Conservation (phyloP, 2,113 vertebrate genomes). For the Poicephalus gulielmi region DNA sequence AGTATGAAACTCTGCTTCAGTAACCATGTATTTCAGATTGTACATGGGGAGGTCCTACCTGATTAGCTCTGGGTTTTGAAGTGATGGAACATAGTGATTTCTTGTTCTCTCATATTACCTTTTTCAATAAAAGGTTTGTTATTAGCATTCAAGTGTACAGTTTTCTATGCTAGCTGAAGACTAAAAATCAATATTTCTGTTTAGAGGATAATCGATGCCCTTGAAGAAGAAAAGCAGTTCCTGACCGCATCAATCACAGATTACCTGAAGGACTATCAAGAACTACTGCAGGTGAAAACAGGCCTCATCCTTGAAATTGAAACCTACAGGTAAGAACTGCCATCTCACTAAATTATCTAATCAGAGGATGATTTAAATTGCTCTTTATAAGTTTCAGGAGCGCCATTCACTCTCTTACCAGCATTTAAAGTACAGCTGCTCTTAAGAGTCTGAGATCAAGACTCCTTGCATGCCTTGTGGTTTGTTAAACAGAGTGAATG, state of each 20-base stretch:
- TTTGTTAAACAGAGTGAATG: background rate
- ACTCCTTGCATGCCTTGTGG: background rate
- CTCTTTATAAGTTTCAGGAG: background rate
- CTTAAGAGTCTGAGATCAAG: background rate
- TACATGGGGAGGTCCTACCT: background rate
- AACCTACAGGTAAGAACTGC: slow-evolving; percentile 85
- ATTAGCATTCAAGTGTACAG: background rate
- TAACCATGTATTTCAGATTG: background rate
- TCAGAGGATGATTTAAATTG: background rate
- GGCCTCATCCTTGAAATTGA: slow-evolving; percentile 91
- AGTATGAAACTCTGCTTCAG: background rate
- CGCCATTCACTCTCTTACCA: background rate
- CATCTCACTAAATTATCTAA: background rate
- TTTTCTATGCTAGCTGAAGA: background rate
- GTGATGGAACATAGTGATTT: background rate
- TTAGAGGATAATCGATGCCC: slow-evolving; percentile 82
- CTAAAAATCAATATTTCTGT: background rate
- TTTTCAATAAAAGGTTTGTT: background rate
- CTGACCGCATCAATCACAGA: slow-evolving; percentile 81
- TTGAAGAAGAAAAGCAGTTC: slow-evolving; percentile 86
- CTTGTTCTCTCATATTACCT: background rate
- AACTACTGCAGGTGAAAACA: slow-evolving; percentile 90
- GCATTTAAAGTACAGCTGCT: background rate
- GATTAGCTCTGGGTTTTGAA: background rate
- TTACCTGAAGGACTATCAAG: slow-evolving; percentile 87